These are phyloP conservation scores for Tenualosa thibaudeaui DNA, from an alignment of 2,797 vertebrate species.

Conservation along the genomic window DNA sequence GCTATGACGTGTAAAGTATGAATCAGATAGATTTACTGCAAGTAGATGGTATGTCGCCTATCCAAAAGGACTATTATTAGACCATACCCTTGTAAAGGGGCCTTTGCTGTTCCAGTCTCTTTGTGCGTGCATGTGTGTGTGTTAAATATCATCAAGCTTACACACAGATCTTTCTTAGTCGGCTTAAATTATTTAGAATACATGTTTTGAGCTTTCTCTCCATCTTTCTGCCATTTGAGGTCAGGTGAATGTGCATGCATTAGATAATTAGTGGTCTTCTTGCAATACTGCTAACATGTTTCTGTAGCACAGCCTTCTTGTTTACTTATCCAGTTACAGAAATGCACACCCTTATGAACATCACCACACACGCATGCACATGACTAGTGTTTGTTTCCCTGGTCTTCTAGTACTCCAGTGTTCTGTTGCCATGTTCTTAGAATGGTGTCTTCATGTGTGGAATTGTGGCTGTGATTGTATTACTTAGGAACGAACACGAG, in stretches of 20 bases:
- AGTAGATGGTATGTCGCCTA: background rate
- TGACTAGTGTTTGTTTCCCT: background rate
- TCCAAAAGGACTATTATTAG: background rate
- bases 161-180: conserved; percentile 27
- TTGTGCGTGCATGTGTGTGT: conserved; percentile 37
- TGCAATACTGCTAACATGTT: background rate
- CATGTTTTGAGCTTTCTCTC: background rate
- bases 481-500: background rate
- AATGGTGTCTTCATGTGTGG: background rate
- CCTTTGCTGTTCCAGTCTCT: conserved; percentile 25
- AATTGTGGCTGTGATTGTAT: background rate
- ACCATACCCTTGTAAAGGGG: background rate
- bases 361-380: background rate
- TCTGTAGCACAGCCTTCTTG: background rate
- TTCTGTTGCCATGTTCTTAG: conserved; percentile 5
- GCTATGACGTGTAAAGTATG: background rate
- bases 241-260: conserved; percentile 26
- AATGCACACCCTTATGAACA: background rate
- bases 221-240: conserved; percentile 19
- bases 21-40: background rate
- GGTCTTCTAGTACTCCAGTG: background rate
- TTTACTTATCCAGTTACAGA: background rate
- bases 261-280: background rate
- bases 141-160: background rate
- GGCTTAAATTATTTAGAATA: background rate